Conservation (phyloP, 2,113 vertebrate genomes). For the Oostethus manadensis region DNA sequence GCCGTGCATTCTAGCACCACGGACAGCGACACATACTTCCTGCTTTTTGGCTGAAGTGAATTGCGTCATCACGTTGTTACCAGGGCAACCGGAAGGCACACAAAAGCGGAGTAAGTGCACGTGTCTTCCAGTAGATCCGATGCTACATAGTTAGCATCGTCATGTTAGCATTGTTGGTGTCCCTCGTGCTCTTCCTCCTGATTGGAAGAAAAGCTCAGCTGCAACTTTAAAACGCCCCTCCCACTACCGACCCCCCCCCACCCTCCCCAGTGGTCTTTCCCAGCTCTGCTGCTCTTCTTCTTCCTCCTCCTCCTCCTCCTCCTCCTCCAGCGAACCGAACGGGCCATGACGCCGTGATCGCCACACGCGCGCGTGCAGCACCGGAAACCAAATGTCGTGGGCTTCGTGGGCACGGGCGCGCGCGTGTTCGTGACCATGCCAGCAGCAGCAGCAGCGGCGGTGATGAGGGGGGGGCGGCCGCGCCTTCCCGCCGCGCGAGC, state of each 20-base stretch:
- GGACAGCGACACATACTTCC: constrained; percentile 51
- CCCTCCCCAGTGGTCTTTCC: constrained; percentile 86
- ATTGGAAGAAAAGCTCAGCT: constrained; percentile 58
- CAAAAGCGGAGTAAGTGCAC: not conserved
- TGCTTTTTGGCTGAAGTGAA: not conserved
- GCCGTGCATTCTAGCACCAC: constrained; percentile 53
- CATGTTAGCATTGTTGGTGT: not conserved
- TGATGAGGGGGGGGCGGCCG: constrained; percentile 41
- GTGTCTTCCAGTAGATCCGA: too few relatives aligned
- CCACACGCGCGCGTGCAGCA: constrained; percentile 19
- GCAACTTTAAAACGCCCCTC: constrained; percentile 83
- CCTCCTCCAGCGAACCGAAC: constrained; percentile 72
- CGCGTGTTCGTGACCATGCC: constrained; percentile 2
- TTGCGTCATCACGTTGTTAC: not conserved
- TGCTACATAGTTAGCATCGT: too few relatives aligned
- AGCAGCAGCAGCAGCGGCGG: constrained; percentile 36
- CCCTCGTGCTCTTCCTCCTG: not conserved
- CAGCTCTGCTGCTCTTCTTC: constrained; percentile 79
- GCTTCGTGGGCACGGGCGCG: constrained; percentile 23
- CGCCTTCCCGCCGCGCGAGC: constrained; percentile 2
- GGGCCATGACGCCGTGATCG: constrained; percentile 86
- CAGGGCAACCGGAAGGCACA: not conserved
- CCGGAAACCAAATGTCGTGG: constrained; percentile 63
- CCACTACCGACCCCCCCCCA: constrained; percentile 60
- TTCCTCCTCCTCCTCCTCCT: not conserved